phyloP scores from a whole-genome alignment of 2,888 invertebrate species.

The Athalia cordata region DNA sequence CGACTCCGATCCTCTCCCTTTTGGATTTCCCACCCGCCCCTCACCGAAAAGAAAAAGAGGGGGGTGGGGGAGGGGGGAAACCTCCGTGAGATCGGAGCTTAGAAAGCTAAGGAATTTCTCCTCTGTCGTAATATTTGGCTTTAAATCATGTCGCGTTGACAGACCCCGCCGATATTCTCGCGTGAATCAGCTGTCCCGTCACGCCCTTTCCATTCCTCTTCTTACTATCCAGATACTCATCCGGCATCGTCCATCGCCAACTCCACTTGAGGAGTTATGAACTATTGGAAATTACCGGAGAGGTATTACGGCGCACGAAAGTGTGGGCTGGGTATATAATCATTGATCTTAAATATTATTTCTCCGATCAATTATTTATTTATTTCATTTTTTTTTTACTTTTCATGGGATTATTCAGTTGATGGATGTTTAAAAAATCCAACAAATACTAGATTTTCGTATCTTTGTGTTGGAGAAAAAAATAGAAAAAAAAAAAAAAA shows the following conservation, averaged over 20 bases:
- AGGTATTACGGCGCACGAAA: too few relatives aligned
- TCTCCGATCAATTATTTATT: too few relatives aligned
- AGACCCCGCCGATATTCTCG: conserved; percentile 52
- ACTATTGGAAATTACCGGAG: conserved; percentile 42
- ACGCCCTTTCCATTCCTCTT: conserved; percentile 39
- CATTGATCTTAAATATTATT: too few relatives aligned
- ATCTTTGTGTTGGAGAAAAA: not conserved
- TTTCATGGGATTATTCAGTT: too few relatives aligned
- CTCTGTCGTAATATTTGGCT: conserved; percentile 73
- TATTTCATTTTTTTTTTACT: too few relatives aligned
- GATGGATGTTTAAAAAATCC: too few relatives aligned
- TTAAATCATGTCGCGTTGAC: conserved; percentile 73
- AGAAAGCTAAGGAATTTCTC: conserved; percentile 65
- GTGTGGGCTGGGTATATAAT: not conserved
- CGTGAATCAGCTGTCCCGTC: conserved; percentile 46
- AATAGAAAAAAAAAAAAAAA: not conserved
- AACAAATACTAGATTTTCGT: too few relatives aligned
- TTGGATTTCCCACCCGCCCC: conserved; percentile 53
- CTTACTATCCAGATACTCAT: conserved; percentile 3
- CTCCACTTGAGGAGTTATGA: conserved; percentile 38
- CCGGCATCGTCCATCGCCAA: not conserved
- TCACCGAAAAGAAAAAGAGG: not conserved
- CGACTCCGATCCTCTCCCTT: conserved; percentile 48
- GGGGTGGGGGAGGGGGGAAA: too few relatives aligned
- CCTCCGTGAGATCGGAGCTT: conserved; percentile 31